Evolutionary conservation across 2,888 invertebrate genomes (phyloP), one percentile per base, ranked within the genome.

Genomic region (Brachyopa scutellaris): DNA sequence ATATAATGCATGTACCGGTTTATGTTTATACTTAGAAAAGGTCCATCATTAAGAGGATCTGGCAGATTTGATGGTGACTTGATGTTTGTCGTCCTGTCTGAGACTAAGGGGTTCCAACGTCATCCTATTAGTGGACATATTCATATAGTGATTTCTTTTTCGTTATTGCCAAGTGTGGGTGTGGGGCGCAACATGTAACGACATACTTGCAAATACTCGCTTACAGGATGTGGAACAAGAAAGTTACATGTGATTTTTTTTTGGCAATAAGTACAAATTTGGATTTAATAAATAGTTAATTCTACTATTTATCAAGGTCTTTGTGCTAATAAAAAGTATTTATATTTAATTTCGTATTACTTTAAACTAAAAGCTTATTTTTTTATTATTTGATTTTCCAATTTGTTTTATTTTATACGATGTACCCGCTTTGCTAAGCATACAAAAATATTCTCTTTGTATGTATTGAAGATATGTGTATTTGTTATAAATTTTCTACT

Each of bases 51-150:
- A 72, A 45, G 15, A 45, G 23, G 33, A 62, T 72, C 33, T 36
- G 42, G 7, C 29, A 15, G 70, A 51, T 61, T 70, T 70, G 47
- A 42, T 51, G 15, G 21, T 8, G 6, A 70, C n/a, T n/a, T n/a
- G n/a, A n/a, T 61, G 61, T 49, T 70, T 51, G n/a, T n/a, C 4
- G 45, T 53, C 53, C 19, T 51, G 72, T 72, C 62, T 62, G 36
- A 53, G 26, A 33, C 38, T 23, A 3, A n/a, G n/a, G n/a, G n/a
- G n/a, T n/a, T n/a, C n/a, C n/a, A 42, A 21, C 33, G 33, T 62
- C 72, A 40, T 51, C 40, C 40, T 49, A 29, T 69, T 57, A 69
- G 47, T 38, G 59, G 47, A 40, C 49, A 49, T 26, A 47, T 29
- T 40, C 38, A 59, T 38, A 59, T 11, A 19, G 36, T 36, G 55